Percentiles rank a stretch among this genome's conserved stretches.
Evolutionary conservation across 2,888 invertebrate genomes (phyloP).

Genomic region (Rutpela maculata): DNA sequence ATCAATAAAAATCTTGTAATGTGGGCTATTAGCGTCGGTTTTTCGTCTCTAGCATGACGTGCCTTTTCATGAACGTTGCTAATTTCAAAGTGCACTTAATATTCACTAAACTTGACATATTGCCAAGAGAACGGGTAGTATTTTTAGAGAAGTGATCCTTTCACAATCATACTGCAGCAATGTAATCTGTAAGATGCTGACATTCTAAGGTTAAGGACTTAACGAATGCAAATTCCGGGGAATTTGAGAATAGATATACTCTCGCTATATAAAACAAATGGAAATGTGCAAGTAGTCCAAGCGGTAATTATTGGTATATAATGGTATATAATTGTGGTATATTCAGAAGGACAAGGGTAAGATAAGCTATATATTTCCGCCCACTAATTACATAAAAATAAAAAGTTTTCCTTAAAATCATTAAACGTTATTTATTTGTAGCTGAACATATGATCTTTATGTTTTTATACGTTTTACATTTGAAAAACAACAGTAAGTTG

Average conservation of each 20-base stretch:
- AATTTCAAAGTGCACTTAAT: conserved; percentile 4
- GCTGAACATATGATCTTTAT: too few relatives aligned
- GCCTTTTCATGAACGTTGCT: background rate
- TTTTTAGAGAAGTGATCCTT: background rate
- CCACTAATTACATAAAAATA: too few relatives aligned
- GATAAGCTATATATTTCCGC: too few relatives aligned
- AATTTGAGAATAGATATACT: background rate
- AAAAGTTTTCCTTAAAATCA: too few relatives aligned
- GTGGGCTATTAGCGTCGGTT: background rate
- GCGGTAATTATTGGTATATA: too few relatives aligned
- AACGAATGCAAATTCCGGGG: background rate
- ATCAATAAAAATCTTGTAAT: background rate
- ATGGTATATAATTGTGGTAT: too few relatives aligned
- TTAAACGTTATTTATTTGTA: too few relatives aligned
- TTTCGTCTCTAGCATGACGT: background rate
- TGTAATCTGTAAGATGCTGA: background rate
- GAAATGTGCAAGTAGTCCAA: too few relatives aligned
- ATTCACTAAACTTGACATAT: background rate
- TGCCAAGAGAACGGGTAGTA: conserved; percentile 15
- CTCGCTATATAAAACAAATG: too few relatives aligned
- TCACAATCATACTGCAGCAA: background rate
- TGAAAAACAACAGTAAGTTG: too few relatives aligned
- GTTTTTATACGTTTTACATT: too few relatives aligned
- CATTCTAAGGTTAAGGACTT: conserved; percentile 13
- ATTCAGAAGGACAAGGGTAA: too few relatives aligned